Base-by-base conservation (phyloP, 2,113 vertebrate species). In the Serilophus lunatus region DNA sequence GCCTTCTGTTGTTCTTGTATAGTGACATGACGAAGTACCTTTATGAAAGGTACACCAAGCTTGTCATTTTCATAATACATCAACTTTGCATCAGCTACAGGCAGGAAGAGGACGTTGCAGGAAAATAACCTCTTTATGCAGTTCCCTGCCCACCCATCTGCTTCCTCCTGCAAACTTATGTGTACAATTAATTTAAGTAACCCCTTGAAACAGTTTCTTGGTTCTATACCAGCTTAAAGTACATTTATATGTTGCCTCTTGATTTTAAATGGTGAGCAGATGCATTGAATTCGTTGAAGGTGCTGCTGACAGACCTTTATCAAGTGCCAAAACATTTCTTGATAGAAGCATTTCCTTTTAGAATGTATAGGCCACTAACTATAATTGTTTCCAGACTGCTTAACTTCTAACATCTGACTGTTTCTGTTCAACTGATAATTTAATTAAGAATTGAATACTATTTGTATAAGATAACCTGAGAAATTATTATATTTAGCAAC, bases 401-500 rank as follows among this genome's bases (percentile, higher is more conserved):
- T 33, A 65, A 47, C 25, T 88, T 69, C 28, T 38, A 4, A n/a
- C 35, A 68, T 70, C 53, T 68, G 65, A 17, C 33, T 81, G 9
- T 86, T 76, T 83, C 71, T 72, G 40, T 75, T 84, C 72, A 64
- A 9, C 38, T 86, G 51, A 51, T 86, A 60, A 85, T 90, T 75
- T 81, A 63, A 93, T 79, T 81, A 78, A 56, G 45, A 82, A 2
- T 64, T 91, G 22, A 90, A 85, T 90, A 42, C 12, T 92, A 45
- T 61, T 90, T 90, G 35, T 74, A 49, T 75, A 45, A 88, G 94
- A 51, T 85, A 94, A 92, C 19, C 86, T 54, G 25, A 50, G 61
- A 88, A 57, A 92, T 45, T 91, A 59, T 26, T 80, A 57, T 91
- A 91, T 87, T 87, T 90, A 96, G 50, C 66, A 94, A 75, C 92